Evolutionary conservation across 2,113 vertebrate species (phyloP).

Genomic region (Muntiacus muntjak): DNA sequence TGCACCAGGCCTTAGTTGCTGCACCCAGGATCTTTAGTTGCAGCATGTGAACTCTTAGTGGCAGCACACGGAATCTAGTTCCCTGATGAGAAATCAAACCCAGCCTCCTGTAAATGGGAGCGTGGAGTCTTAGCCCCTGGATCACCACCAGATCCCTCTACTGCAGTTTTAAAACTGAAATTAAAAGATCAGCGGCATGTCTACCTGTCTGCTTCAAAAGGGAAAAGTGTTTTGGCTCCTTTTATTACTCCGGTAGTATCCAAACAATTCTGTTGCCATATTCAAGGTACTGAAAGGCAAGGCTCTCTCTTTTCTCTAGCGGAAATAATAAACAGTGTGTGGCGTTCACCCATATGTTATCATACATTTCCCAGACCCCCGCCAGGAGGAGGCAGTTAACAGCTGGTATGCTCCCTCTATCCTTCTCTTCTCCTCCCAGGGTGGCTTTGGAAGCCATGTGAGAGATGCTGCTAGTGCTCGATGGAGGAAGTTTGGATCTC

Average conservation of each 20-base stretch:
- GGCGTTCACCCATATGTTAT: not conserved
- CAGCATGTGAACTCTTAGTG: not conserved
- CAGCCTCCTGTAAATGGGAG: not conserved
- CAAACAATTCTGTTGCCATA: not conserved
- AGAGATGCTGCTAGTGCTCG: not conserved
- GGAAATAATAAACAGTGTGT: not conserved
- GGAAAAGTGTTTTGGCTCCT: not conserved
- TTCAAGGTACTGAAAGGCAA: not conserved
- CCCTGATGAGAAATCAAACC: not conserved
- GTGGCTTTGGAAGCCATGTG: not conserved
- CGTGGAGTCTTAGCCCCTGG: accelerated
- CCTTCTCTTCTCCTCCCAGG: not conserved
- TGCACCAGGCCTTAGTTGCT: not conserved
- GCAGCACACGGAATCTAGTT: not conserved
- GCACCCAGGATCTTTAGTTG: not conserved
- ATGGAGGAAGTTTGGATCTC: not conserved
- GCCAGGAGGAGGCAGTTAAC: not conserved
- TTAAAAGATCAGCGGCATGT: not conserved
- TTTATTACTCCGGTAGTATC: not conserved
- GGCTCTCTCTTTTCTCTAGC: not conserved
- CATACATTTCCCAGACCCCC: not conserved
- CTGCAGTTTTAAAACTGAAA: not conserved
- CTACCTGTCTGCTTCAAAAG: not conserved
- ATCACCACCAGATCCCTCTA: not conserved
- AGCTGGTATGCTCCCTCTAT: not conserved